Base-by-base conservation (phyloP, 1,140 invertebrate genomes). In the fruit fly (Drosophila melanogaster) region DNA sequence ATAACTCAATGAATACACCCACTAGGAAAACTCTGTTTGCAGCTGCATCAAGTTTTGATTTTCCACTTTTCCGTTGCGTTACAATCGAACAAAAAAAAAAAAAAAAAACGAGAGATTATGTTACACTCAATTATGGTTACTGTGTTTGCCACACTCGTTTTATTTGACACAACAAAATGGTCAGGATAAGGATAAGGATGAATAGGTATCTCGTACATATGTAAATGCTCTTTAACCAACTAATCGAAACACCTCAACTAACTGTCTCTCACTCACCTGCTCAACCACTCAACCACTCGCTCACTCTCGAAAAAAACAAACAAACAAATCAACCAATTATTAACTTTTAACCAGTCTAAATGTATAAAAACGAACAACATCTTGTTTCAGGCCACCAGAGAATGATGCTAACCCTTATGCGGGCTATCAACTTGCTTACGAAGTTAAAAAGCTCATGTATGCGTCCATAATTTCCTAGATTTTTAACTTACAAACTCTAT, bases 401-500 rank as follows among this genome's bases (percentile, higher is more conserved):
- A 96, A 96, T 94, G 95, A 95, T 94, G 93, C 93, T 91, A 94
- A 96, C 93, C 95, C 96, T 94, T 92, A 97, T 94, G 96, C 97
- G 94, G 97, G 97, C 94, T 98, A 98, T 95, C 97, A 98, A 95
- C 97, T 98, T 94, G 97, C 97, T 95, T 98, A 98, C 95, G 97
- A 98, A 98, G 97, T 98, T 94, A 98, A 98, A 97, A 98, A 98
- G 95, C 97, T 98, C 95, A 98, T 98, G 98, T 98, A 98, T 95
- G 97, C 96, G 94, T 95, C 93, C 93, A 93, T 91, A 81, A 90
- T 90, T 86, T 89, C 77, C 64, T 89, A 89, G 85, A 89, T 78
- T 51, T 72, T 89, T 79, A 77, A 87, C 77, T 77, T 73, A 87
- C 60, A 55, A 77, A 73, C 43, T 74, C 49, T 50, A 70, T 59